phyloP scores from a whole-genome alignment of 2,888 invertebrate genomes.

The Lasioglossum malachurum region DNA sequence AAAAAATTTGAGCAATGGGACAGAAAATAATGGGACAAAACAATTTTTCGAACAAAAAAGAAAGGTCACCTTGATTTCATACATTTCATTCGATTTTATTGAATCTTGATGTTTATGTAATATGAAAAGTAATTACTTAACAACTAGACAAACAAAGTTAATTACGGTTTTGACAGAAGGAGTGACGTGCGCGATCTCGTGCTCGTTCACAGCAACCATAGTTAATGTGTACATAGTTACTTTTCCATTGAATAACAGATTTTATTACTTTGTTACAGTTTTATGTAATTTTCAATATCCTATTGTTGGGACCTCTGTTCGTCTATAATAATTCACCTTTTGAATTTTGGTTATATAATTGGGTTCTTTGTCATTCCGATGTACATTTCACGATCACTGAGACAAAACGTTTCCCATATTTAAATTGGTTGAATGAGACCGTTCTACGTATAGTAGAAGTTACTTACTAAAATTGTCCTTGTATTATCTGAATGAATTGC shows the following conservation, averaged over 20 bases:
- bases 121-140: background rate
- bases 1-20: too few relatives aligned
- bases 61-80: too few relatives aligned
- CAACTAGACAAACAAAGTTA: background rate
- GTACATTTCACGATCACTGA: background rate
- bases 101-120: background rate
- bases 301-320: background rate
- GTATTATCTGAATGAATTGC: background rate
- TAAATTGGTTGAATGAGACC: background rate
- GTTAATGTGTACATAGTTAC: background rate
- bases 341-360: background rate
- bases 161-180: background rate
- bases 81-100: too few relatives aligned
- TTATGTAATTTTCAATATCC: background rate
- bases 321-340: background rate
- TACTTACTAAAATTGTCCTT: background rate
- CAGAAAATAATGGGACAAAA: too few relatives aligned
- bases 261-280: background rate
- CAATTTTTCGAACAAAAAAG: too few relatives aligned
- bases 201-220: background rate
- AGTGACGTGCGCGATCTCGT: background rate
- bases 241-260: background rate
- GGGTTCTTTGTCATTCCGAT: background rate
- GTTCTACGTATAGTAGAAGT: background rate
- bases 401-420: background rate